These are phyloP conservation scores for Desoria tigrina DNA, from an alignment of 2,888 invertebrate species.

Conservation along the genomic window DNA sequence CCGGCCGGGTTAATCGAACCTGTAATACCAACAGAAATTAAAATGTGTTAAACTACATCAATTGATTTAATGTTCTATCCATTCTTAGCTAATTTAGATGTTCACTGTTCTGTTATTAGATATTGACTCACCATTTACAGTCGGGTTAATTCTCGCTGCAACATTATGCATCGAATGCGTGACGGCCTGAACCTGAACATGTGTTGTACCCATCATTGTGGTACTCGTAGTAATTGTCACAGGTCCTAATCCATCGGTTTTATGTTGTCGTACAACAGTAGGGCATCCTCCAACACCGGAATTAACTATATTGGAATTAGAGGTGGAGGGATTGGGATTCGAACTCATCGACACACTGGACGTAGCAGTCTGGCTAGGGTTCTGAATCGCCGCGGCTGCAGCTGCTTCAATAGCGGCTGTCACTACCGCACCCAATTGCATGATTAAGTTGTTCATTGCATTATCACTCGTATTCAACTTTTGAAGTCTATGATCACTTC, in stretches of 20 bases:
- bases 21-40: too few relatives aligned
- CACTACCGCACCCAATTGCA: conserved; percentile 54
- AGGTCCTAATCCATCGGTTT: neutral
- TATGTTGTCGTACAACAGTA: too few relatives aligned
- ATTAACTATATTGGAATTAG: too few relatives aligned
- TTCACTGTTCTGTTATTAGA: too few relatives aligned
- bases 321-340: neutral
- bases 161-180: neutral
- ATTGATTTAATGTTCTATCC: too few relatives aligned
- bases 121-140: too few relatives aligned
- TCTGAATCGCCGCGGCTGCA: conserved; percentile 34
- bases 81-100: too few relatives aligned
- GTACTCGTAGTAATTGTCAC: neutral
- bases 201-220: neutral
- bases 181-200: neutral
- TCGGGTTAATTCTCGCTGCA: too few relatives aligned
- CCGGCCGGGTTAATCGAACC: too few relatives aligned
- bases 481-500: neutral
- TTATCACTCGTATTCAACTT: neutral
- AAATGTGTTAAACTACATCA: too few relatives aligned
- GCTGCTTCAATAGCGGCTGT: conserved; percentile 51
- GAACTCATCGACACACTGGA: neutral
- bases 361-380: conserved; percentile 3
- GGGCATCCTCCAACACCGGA: too few relatives aligned
- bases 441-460: conserved; percentile 22